Percentiles rank a stretch among this genome's conserved stretches.
Evolutionary conservation across 1,140 invertebrate genomes (phyloP).

Genomic region (Drosophila tropicalis): DNA sequence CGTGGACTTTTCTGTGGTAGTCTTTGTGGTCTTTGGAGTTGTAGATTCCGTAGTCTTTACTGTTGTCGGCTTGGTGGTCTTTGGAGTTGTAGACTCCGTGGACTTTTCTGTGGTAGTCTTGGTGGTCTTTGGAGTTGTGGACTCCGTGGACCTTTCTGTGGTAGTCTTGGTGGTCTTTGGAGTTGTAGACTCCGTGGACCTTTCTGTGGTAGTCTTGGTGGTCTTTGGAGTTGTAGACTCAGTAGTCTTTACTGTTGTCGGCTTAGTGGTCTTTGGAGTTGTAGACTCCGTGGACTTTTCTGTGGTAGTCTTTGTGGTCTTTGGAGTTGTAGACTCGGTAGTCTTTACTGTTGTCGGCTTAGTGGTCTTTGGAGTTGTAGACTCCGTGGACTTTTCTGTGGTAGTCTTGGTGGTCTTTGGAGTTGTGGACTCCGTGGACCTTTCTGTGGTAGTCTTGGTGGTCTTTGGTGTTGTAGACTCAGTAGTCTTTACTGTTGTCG

Average conservation of each 20-base stretch:
- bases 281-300: neutral
- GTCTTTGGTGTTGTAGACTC: constrained; percentile 5
- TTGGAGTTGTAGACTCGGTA: neutral
- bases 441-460: neutral
- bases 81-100: neutral
- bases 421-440: constrained; percentile 11
- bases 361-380: constrained; percentile 12
- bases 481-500: neutral
- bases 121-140: neutral
- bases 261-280: neutral
- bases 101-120: neutral
- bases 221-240: constrained; percentile 11
- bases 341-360: constrained; percentile 1
- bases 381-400: constrained; percentile 5
- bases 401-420: constrained; percentile 10
- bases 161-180: neutral
- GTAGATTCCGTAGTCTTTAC: neutral
- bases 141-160: neutral
- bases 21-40: constrained; percentile 2
- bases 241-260: neutral
- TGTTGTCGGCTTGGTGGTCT: neutral
- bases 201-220: neutral
- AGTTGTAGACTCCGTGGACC: neutral
- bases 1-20: neutral
- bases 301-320: neutral